Conservation (phyloP, 2,113 vertebrate species). For the Hippopotamus amphibius region DNA sequence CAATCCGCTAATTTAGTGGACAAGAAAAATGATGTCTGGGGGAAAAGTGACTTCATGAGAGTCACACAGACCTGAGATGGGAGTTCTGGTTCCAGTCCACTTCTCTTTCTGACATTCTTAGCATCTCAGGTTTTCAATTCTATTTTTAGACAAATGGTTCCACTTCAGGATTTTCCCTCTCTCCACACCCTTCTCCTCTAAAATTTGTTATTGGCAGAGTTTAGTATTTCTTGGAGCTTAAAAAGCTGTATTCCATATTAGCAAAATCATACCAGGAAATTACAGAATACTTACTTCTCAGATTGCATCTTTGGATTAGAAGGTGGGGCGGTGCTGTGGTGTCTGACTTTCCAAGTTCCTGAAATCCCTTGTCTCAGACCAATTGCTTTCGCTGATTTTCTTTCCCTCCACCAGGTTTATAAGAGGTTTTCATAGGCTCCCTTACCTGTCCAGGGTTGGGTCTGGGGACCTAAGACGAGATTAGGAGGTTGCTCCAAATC, state of each 20-base stretch:
- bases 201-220: conserved; percentile 54
- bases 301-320: background rate
- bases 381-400: background rate
- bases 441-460: background rate
- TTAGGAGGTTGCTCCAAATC: background rate
- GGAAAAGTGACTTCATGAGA: background rate
- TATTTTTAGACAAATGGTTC: conserved; percentile 21
- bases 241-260: conserved; percentile 66
- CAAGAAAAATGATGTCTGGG: background rate
- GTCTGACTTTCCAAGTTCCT: conserved; percentile 34
- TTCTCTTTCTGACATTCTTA: background rate
- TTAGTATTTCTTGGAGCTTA: background rate
- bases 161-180: background rate
- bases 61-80: background rate
- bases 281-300: conserved; percentile 15
- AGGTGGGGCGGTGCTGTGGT: background rate
- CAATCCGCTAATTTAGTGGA: background rate
- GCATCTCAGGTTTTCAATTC: conserved; percentile 21
- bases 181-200: background rate
- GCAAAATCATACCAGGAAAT: conserved; percentile 50
- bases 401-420: background rate
- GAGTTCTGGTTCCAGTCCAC: background rate
- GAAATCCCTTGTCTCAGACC: background rate
- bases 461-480: background rate
- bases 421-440: background rate